Evolutionary conservation across 2,113 vertebrate genomes (phyloP).

Genomic region (Amblyopsis rosae): DNA sequence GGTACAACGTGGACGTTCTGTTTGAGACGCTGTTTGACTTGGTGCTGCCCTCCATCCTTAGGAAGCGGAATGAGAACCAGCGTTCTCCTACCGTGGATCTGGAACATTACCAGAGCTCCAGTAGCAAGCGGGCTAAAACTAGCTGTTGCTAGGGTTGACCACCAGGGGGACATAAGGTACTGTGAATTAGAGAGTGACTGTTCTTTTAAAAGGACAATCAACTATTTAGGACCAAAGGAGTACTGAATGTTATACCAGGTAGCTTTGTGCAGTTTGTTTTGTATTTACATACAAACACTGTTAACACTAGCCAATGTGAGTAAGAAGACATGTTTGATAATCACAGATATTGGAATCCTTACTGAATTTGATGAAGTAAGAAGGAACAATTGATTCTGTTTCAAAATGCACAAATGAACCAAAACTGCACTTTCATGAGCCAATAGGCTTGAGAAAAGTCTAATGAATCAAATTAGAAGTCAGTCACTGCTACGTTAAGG

Average conservation of each 20-base stretch:
- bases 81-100: conserved; percentile 83
- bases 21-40: conserved; percentile 93
- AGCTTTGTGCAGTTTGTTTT: not conserved
- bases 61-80: conserved; percentile 80
- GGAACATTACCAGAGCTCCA: conserved; percentile 66
- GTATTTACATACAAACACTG: not conserved
- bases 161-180: not conserved
- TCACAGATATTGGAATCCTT: conserved; percentile 6
- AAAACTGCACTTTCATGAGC: no score
- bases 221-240: conserved; percentile 2
- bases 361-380: conserved; percentile 7
- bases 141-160: conserved; percentile 56
- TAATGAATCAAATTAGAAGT: conserved; percentile 10
- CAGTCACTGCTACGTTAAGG: conserved; percentile 40
- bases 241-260: conserved; percentile 41
- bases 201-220: conserved; percentile 28
- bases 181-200: not conserved
- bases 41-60: conserved; percentile 85
- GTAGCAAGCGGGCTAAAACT: conserved; percentile 36
- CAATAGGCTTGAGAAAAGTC: not conserved
- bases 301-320: conserved; percentile 3
- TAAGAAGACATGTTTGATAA: not conserved
- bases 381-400: conserved; percentile 32
- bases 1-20: conserved; percentile 88
- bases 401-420: conserved; percentile 44